These are phyloP conservation scores for Leptoclinus maculatus DNA, from an alignment of 2,797 vertebrate species.

Conservation along the genomic window DNA sequence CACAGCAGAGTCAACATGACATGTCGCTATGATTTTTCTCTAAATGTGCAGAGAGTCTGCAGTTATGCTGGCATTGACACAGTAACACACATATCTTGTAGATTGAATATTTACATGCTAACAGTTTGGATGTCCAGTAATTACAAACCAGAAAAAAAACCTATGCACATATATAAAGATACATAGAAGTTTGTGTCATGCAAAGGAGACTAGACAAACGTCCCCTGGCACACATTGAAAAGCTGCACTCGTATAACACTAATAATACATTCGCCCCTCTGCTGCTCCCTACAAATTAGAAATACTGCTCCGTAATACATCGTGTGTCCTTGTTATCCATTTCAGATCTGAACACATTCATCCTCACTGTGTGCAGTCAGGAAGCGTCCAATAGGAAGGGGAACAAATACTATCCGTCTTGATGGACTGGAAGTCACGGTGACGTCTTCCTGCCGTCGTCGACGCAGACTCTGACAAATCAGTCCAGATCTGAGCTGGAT, in stretches of 20 bases:
- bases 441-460: slow-evolving; percentile 4
- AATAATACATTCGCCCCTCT: background rate
- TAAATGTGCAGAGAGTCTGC: background rate
- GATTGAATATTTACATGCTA: no score
- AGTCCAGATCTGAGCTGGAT: background rate
- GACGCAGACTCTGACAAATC: background rate
- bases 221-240: background rate
- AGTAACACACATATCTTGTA: background rate
- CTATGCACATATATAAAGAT: background rate
- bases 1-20: slow-evolving; percentile 31
- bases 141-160: background rate
- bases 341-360: slow-evolving; percentile 36
- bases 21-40: background rate
- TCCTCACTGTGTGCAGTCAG: slow-evolving; percentile 24
- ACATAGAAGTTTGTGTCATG: background rate
- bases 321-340: slow-evolving; percentile 25
- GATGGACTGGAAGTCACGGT: slow-evolving; percentile 10
- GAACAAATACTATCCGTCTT: slow-evolving; percentile 32
- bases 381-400: slow-evolving; percentile 36
- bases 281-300: background rate
- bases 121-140: background rate
- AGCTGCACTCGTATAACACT: background rate
- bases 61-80: background rate
- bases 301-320: background rate
- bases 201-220: background rate